These are phyloP conservation scores for Psylliodes chrysocephalus DNA, from an alignment of 2,888 invertebrate genomes.

Conservation along the genomic window DNA sequence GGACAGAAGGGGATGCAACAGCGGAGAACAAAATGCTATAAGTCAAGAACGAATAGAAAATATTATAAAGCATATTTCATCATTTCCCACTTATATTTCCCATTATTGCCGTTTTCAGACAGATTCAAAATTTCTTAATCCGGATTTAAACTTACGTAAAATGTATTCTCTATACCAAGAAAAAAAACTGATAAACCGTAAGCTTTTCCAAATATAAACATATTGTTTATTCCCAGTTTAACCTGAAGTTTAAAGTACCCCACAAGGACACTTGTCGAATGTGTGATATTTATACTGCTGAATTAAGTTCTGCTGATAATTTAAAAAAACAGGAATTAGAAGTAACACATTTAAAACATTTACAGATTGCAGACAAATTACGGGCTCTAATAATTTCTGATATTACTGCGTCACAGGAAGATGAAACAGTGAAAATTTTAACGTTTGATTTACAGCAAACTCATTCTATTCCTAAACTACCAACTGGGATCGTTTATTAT, in stretches of 20 bases:
- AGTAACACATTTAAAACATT: neutral
- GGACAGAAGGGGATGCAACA: constrained; percentile 18
- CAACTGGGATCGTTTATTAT: constrained; percentile 11
- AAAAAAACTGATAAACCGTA: constrained; percentile 4
- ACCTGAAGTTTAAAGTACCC: constrained; percentile 12
- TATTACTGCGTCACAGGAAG: neutral
- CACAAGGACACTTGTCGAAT: constrained; percentile 10
- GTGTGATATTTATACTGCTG: constrained; percentile 15
- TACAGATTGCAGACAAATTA: constrained; percentile 8
- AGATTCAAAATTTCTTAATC: constrained; percentile 13
- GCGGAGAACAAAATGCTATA: constrained; percentile 8
- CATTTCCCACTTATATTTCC: neutral
- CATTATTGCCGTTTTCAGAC: constrained; percentile 14
- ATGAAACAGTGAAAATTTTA: constrained; percentile 2
- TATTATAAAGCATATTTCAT: neutral
- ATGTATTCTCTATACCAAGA: constrained; percentile 9
- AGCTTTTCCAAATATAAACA: constrained; percentile 1
- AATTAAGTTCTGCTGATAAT: constrained; percentile 9
- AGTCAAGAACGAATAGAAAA: neutral
- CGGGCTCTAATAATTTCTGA: constrained; percentile 7
- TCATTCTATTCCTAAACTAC: constrained; percentile 11
- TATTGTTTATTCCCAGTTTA: constrained; percentile 9
- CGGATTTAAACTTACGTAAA: constrained; percentile 8
- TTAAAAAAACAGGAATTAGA: neutral
- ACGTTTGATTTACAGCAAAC: constrained; percentile 11